Evolutionary conservation across 92 coral and sea anemone species (phyloP).

Genomic region (Plumapathes pennacea): DNA sequence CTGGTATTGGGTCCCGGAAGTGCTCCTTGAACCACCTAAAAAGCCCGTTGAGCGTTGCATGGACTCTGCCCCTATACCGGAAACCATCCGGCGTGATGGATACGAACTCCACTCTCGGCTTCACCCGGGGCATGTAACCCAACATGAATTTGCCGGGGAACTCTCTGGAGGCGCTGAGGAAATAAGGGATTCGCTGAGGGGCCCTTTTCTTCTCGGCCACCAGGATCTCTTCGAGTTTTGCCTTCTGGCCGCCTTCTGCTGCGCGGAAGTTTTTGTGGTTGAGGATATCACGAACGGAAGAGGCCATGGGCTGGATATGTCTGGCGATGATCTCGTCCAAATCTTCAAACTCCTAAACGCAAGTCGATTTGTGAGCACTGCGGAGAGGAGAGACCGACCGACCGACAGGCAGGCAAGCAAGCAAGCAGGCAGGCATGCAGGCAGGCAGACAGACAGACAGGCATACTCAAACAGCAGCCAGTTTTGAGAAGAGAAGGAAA

Average conservation of each 20-base stretch:
- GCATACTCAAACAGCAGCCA: too few relatives aligned
- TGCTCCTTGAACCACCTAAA: slow-evolving; percentile 98
- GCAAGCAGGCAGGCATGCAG: too few relatives aligned
- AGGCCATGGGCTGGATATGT: slow-evolving; percentile 97
- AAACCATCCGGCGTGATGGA: slow-evolving; percentile 92
- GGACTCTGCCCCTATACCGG: slow-evolving; percentile 87
- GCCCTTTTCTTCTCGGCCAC: slow-evolving; percentile 74
- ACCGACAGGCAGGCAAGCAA: too few relatives aligned
- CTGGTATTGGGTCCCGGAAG: slow-evolving; percentile 98
- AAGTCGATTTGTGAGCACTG: too few relatives aligned
- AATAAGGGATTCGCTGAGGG: slow-evolving; percentile 91
- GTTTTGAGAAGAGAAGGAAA: too few relatives aligned
- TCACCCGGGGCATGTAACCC: slow-evolving; percentile 91
- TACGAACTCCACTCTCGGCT: slow-evolving; percentile 82
- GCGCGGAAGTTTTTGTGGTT: slow-evolving; percentile 80
- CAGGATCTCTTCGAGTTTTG: slow-evolving; percentile 77
- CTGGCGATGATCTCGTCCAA: slow-evolving; percentile 98
- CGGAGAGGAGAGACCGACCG: too few relatives aligned
- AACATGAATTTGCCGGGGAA: slow-evolving; percentile 92
- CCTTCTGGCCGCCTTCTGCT: slow-evolving; percentile 73
- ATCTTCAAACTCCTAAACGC: slow-evolving; percentile 92
- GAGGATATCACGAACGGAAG: slow-evolving; percentile 81
- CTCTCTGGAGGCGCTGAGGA: slow-evolving; percentile 72
- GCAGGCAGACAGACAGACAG: too few relatives aligned
- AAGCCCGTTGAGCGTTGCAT: slow-evolving; percentile 88